A percentile compares a stretch with the other conserved stretches of the same genome.
Evolutionary conservation across 2,888 invertebrate genomes (phyloP).

Genomic region (Stenotaenia linearis): DNA sequence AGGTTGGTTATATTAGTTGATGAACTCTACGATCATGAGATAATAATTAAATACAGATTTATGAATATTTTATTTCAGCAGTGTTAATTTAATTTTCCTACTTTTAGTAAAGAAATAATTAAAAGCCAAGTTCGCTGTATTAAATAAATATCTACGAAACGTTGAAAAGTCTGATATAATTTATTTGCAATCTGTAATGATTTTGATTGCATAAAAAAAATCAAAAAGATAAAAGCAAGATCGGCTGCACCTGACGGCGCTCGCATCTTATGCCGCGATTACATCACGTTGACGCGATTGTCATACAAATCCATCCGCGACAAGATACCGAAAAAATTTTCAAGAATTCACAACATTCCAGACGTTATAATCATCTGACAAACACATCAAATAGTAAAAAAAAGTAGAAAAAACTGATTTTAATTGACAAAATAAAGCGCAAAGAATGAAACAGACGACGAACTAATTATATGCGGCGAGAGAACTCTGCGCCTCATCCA

Average conservation of each 20-base stretch:
- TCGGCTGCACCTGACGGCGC: constrained; percentile 24
- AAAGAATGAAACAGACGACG: background rate
- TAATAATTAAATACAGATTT: background rate
- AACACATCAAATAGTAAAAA: background rate
- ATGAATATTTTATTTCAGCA: background rate
- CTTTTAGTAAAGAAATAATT: background rate
- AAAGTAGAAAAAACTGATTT: background rate
- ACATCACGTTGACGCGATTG: constrained; percentile 3
- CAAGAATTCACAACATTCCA: background rate
- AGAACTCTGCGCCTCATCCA: constrained; percentile 26
- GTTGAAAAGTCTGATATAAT: background rate
- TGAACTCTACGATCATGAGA: background rate
- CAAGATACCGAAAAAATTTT: background rate
- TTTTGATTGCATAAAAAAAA: background rate
- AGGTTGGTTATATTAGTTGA: background rate
- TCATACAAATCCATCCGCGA: background rate
- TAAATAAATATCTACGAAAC: background rate
- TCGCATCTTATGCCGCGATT: constrained; percentile 6
- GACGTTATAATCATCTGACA: background rate
- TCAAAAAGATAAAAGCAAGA: background rate
- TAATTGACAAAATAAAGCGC: background rate
- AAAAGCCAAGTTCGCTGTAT: background rate
- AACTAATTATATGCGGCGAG: background rate
- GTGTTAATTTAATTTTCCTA: background rate
- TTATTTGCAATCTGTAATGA: too few species aligned